phyloP scores from a whole-genome alignment of 2,113 vertebrate genomes.

The Choloepus hoffmanni region DNA sequence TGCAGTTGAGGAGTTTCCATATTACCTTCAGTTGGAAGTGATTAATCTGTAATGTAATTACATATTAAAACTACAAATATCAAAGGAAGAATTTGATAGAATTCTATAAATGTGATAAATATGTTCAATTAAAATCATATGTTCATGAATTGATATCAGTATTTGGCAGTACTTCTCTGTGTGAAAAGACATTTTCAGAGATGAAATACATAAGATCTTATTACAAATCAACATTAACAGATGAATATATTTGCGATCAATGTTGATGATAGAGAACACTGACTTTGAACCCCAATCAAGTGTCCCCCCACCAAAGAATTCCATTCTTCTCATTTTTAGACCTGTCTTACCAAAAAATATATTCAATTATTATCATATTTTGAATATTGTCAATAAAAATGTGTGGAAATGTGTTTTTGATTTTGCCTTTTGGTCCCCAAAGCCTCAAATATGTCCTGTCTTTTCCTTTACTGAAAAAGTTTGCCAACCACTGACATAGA shows the following conservation, averaged over 20 bases:
- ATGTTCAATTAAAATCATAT: slow-evolving; percentile 48
- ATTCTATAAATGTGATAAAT: slow-evolving; percentile 11
- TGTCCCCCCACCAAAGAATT: not conserved
- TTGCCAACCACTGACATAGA: not conserved
- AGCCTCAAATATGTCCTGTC: not conserved
- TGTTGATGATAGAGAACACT: not conserved
- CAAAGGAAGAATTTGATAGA: slow-evolving; percentile 11
- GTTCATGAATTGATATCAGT: slow-evolving; percentile 39
- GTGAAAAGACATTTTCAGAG: slow-evolving; percentile 50
- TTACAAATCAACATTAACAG: not conserved
- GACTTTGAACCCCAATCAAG: not conserved
- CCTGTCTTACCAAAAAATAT: not conserved
- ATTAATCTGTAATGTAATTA: slow-evolving; percentile 29
- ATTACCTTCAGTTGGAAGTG: slow-evolving; percentile 18
- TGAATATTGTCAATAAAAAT: slow-evolving; percentile 14
- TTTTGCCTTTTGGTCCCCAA: not conserved
- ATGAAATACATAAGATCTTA: slow-evolving; percentile 40
- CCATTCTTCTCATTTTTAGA: not conserved
- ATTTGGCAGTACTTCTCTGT: slow-evolving; percentile 27
- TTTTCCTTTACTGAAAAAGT: not conserved
- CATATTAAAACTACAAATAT: slow-evolving; percentile 25
- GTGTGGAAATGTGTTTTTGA: not conserved
- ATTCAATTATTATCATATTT: slow-evolving; percentile 39
- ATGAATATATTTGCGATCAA: not conserved
- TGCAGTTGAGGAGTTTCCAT: slow-evolving; percentile 2